Conservation (phyloP, 1,140 invertebrate genomes). For the Maconellicoccus hirsutus region DNA sequence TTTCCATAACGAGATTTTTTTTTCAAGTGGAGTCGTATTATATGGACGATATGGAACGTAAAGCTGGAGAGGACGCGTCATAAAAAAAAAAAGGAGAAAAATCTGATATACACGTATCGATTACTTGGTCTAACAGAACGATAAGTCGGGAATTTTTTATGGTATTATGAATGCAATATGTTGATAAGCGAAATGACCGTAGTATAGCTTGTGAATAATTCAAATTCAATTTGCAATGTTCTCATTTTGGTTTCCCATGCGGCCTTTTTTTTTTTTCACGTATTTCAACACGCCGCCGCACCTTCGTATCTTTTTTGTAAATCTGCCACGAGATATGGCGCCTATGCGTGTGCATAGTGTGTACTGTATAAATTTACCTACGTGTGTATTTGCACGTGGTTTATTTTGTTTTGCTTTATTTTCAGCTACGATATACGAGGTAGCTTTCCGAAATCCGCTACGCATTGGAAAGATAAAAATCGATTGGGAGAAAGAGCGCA, state of each 20-base stretch:
- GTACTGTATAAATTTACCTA: no score
- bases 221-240: not conserved
- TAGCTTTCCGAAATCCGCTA: not conserved
- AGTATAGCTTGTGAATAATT: not conserved
- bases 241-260: not conserved
- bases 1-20: no score
- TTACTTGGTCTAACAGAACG: not conserved
- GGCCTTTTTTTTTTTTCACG: not conserved
- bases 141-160: slow-evolving; percentile 1
- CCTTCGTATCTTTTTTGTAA: not conserved
- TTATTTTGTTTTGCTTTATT: not conserved
- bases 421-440: not conserved
- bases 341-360: not conserved
- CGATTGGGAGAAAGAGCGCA: slow-evolving; percentile 41
- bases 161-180: not conserved
- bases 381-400: not conserved
- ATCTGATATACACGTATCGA: no score
- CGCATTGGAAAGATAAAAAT: slow-evolving; percentile 41
- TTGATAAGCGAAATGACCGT: not conserved
- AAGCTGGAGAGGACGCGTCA: no score
- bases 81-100: no score
- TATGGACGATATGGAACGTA: no score
- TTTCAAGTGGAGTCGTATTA: no score
- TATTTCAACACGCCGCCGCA: not conserved
- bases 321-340: not conserved